Evolutionary conservation across 2,113 vertebrate genomes (phyloP), one percentile per base, ranked within the genome.

Genomic region (Atractosteus spatula): DNA sequence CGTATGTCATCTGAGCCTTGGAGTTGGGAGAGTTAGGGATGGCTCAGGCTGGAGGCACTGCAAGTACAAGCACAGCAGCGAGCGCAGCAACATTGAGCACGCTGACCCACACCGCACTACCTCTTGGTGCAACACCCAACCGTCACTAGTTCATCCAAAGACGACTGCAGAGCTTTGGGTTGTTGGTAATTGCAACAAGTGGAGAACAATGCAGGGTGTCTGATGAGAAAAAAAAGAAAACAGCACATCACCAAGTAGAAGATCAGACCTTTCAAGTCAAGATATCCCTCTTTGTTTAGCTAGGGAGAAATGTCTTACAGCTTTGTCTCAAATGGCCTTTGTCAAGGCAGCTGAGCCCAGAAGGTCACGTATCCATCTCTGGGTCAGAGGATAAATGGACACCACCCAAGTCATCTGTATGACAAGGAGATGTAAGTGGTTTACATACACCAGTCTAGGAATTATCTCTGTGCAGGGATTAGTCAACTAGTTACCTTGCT

Each of bases 321-420:
- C 71, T 72, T 41, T 59, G 55, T 43, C 71, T 65, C 77, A 74
- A 29, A 73, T 62, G 75, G 59, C 70, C 74, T 78, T 84, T 79
- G 79, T 75, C 71, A 70, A 71, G 71, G 69, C 74, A 72, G 71
- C 72, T 72, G 70, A 84, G 73, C 71, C 79, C 68, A 44, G 73
- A 77, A 72, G 86, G 85, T 84, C 83, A 84, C 43, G 67, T 59
- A 79, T 63, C 62, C 69, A 77, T 63, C 41, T 5, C 4, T 14
- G 70, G 75, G 78, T 79, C 78, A 84, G 80, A 77, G 82, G 79
- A 85, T 79, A 79, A 83, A 87, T 71, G 45, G 67, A 72, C 79
- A 74, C 77, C 75, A 79, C 59, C 82, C 42, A 71, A 77, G 79
- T 80, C 78, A 78, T 79, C 78, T 76, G 76, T 76, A 65, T 57